phyloP scores from a whole-genome alignment of 2,888 invertebrate species.

The Electrophaes corylata region DNA sequence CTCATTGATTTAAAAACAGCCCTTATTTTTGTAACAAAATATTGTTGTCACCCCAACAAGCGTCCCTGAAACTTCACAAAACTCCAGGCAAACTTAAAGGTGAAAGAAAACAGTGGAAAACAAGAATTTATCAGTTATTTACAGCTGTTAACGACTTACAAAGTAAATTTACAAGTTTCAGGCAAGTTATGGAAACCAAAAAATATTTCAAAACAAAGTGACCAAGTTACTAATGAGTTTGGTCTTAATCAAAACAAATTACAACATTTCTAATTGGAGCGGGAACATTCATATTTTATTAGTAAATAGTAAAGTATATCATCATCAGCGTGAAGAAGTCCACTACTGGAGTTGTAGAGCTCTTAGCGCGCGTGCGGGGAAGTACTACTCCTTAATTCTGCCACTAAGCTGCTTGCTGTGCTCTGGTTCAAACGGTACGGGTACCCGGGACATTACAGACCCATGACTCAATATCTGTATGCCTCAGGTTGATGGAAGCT shows the following conservation, averaged over 20 bases:
- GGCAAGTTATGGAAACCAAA: slow-evolving; percentile 19
- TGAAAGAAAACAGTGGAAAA: slow-evolving; percentile 18
- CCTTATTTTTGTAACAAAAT: not conserved
- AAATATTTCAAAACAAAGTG: slow-evolving; percentile 14
- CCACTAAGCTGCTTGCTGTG: no score
- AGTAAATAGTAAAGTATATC: not conserved
- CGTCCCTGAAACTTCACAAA: slow-evolving; percentile 3
- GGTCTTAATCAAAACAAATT: slow-evolving; percentile 14
- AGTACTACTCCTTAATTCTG: no score
- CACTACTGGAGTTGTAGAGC: not conserved
- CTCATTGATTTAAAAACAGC: not conserved
- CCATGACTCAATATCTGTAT: no score
- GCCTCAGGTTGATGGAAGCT: no score
- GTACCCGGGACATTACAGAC: no score
- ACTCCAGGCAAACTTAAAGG: slow-evolving; percentile 3
- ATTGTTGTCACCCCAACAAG: slow-evolving; percentile 3
- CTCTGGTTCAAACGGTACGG: no score
- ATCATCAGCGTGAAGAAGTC: not conserved
- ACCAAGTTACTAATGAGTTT: slow-evolving; percentile 17
- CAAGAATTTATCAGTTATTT: slow-evolving; percentile 26
- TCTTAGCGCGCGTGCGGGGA: no score
- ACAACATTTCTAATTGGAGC: not conserved
- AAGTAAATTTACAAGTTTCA: slow-evolving; percentile 14
- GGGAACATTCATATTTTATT: not conserved
- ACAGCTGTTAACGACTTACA: slow-evolving; percentile 6